phyloP scores from a whole-genome alignment of 1,140 invertebrate species.

The Leptinotarsa defecta region DNA sequence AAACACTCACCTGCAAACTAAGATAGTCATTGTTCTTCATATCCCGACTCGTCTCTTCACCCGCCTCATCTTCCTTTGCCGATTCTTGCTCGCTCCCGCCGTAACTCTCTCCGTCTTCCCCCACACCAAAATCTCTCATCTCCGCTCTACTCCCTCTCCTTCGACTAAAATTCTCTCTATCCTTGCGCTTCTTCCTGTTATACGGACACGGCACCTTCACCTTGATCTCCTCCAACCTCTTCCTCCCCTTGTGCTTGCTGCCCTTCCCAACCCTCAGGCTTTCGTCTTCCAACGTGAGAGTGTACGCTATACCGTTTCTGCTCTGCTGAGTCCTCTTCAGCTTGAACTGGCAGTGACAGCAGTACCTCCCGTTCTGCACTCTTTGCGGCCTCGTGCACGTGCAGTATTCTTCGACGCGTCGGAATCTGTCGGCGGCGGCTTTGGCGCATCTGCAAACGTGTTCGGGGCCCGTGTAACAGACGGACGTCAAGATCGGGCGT shows the following conservation, averaged over 20 bases:
- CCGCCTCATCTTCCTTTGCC: not conserved
- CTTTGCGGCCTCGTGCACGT: conserved; percentile 7
- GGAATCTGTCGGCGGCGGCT: not conserved
- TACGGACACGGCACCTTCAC: conserved; percentile 35
- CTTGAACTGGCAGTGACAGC: conserved; percentile 32
- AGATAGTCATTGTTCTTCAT: not conserved
- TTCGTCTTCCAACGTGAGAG: conserved; percentile 42
- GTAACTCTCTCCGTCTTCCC: conserved; percentile 1
- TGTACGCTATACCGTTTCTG: conserved; percentile 42
- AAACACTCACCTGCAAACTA: conserved; percentile 25
- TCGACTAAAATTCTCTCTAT: conserved; percentile 38
- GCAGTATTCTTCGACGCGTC: conserved; percentile 15
- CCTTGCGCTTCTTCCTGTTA: conserved; percentile 38
- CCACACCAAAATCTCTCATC: conserved; percentile 22
- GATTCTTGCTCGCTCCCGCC: not conserved
- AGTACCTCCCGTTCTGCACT: conserved; percentile 27
- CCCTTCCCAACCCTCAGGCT: conserved; percentile 20
- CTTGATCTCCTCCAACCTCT: conserved; percentile 35
- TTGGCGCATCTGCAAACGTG: not conserved
- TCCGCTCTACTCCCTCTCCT: conserved; percentile 20
- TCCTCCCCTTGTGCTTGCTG: conserved; percentile 21
- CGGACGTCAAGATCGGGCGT: conserved; percentile 13
- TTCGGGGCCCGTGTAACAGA: conserved; percentile 13
- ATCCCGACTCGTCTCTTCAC: not conserved
- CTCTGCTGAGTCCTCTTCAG: conserved; percentile 31